Conservation (phyloP, 2,797 vertebrate species). For the Hypotaenidia okinawae region DNA sequence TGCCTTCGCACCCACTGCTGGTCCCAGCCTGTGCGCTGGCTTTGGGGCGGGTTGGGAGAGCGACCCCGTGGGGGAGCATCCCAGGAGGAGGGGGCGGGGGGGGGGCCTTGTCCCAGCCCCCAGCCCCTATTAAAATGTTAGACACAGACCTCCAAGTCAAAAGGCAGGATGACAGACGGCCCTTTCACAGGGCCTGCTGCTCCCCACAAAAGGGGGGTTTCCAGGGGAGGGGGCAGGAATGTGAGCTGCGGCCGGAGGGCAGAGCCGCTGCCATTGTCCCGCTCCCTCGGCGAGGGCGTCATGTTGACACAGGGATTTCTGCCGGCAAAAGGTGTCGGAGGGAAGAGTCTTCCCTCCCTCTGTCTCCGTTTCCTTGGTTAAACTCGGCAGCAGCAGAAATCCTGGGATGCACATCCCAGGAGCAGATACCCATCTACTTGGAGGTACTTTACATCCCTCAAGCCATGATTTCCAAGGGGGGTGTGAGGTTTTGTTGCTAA, state of each 20-base stretch:
- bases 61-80: not conserved
- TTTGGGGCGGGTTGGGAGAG: constrained; percentile 20
- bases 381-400: not conserved
- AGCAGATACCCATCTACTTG: not conserved
- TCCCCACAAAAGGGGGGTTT: constrained; percentile 68
- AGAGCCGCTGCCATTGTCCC: constrained; percentile 59
- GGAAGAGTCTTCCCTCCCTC: constrained; percentile 22
- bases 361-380: constrained; percentile 42
- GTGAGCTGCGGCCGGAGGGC: constrained; percentile 48
- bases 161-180: constrained; percentile 67
- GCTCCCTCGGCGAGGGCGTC: constrained; percentile 40
- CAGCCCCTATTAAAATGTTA: constrained; percentile 64
- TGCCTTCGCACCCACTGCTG: not conserved
- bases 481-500: not conserved
- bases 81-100: not conserved
- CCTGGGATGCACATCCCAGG: not conserved
- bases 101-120: not conserved
- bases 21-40: rapidly evolving
- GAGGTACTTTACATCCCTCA: not conserved
- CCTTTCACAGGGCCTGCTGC: constrained; percentile 65
- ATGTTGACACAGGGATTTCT: constrained; percentile 67
- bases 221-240: constrained; percentile 72
- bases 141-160: constrained; percentile 58
- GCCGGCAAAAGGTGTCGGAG: constrained; percentile 34
- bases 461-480: rapidly evolving